Base-by-base conservation (phyloP, 2,888 invertebrate species). In the Aradus depressus region DNA sequence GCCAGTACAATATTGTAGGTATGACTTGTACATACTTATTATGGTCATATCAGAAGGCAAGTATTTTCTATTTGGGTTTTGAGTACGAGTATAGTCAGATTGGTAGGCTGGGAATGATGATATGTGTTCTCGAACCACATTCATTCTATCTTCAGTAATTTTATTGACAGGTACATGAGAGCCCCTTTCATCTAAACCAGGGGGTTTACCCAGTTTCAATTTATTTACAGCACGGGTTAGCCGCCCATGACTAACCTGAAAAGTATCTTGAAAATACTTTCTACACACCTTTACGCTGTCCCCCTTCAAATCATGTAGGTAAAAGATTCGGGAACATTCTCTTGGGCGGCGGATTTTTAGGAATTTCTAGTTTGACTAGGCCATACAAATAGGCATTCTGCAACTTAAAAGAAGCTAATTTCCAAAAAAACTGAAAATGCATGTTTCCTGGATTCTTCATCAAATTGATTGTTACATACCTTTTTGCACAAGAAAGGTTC, bases 11-110 rank as follows among this genome's bases (percentile, higher is more conserved):
- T 53, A 12, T 31, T 28, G 44, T 38, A 43, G 21, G 26, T 55
- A 52, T 44, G 53, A 38, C 25, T 32, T 44, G 43, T 39, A 55
- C 55, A 55, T 53, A 37, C 37, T 53, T 23, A 39, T 48, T n/a
- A 54, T 25, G 37, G 39, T 53, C 25, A 56, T 37, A 54, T 54
- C 43, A 12, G 38, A 42, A 35, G 31, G 31, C 25, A 54, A 32
- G 37, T 54, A 54, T 34, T 34, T 48, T 42, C 50, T 56, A 41
- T 52, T 44, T 19, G 54, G 51, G 38, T 56, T 56, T 25, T 56
- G 50, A 22, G 48, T 18, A 32, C 54, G 50, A 10, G 52, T 54
- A 39, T 57, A 57, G 48, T 54, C 52, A 16, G 47, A 52, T 42
- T 57, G 38, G 43, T 50, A 52, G 8, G 39, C 39, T 37, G 54